phyloP scores from a whole-genome alignment of 2,797 vertebrate species.

The Myotis planiceps region DNA sequence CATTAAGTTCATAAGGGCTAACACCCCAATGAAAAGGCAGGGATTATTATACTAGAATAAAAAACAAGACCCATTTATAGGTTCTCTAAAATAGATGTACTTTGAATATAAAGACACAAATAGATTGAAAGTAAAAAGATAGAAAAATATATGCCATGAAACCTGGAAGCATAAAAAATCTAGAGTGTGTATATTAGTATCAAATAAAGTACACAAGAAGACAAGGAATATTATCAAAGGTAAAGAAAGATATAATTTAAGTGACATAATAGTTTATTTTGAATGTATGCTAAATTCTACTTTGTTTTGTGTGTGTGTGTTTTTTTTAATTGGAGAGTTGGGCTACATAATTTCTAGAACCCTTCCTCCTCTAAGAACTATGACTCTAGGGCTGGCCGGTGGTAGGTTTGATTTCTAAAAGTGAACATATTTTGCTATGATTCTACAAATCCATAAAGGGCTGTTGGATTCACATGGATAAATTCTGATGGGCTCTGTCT shows the following conservation, averaged over 20 bases:
- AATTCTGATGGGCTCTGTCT: conserved; percentile 66
- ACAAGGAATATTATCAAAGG: not conserved
- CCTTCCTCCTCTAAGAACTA: not conserved
- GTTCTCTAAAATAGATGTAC: not conserved
- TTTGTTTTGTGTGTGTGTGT: not conserved
- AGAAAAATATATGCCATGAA: not conserved
- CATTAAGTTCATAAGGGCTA: not conserved
- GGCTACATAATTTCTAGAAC: not conserved
- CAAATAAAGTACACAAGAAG: conserved; percentile 26
- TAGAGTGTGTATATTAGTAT: not conserved
- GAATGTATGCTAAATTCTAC: not conserved
- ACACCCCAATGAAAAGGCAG: not conserved
- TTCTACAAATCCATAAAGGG: conserved; percentile 65
- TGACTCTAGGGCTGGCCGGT: not conserved
- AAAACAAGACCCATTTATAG: not conserved
- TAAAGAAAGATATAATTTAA: conserved; percentile 31
- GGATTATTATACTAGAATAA: not conserved
- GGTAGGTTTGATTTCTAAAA: conserved; percentile 50
- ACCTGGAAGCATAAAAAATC: not conserved
- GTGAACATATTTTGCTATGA: conserved; percentile 46
- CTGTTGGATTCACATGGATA: conserved; percentile 71
- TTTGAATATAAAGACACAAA: not conserved
- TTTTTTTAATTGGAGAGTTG: not conserved
- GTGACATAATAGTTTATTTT: not conserved
- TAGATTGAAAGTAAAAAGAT: not conserved